Base-by-base conservation (phyloP, 2,888 invertebrate genomes). In the Anoncus sp. region DNA sequence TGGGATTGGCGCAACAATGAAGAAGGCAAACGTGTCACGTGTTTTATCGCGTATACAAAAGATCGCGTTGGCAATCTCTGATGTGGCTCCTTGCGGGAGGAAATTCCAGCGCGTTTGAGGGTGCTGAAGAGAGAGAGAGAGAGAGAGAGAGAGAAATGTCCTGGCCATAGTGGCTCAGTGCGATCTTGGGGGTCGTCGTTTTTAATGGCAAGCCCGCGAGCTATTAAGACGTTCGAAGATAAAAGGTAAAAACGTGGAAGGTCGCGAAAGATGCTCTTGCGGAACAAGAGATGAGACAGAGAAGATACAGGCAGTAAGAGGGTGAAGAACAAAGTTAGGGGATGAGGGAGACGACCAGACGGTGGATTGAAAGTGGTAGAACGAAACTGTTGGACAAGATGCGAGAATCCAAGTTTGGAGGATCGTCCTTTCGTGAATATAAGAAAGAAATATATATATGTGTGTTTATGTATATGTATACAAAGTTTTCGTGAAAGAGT, bases 151-250 rank as follows among this genome's bases (percentile, higher is more conserved):
- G n/a, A n/a, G n/a, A n/a, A n/a, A n/a, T n/a, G n/a, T n/a, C n/a
- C n/a, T n/a, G n/a, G n/a, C n/a, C n/a, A n/a, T n/a, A n/a, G n/a
- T n/a, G n/a, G n/a, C n/a, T n/a, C n/a, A n/a, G n/a, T n/a, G n/a
- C n/a, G n/a, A n/a, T 31, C 38, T 27, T 16, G n/a, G 10, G 60
- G 45, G 31, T 18, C 62, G 27, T 18, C 62, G 47, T 51, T 70
- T 70, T 70, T 51, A 49, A 40, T 70, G 59, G 70, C 51, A 62
- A 72, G 73, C 38, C 77, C 75, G 77, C 62, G 76, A 78, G 85
- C 86, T 88, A 88, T 88, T 87, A 86, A 88, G 87, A 87, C 87
- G 84, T 88, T 85, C 81, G 49, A 81, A 83, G 85, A 87, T 87
- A 86, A 87, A 88, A 86, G 85, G 82, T 85, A 77, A 63, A 70